Base-by-base conservation (phyloP, 2,113 vertebrate species). In the Coreoperca whiteheadi region DNA sequence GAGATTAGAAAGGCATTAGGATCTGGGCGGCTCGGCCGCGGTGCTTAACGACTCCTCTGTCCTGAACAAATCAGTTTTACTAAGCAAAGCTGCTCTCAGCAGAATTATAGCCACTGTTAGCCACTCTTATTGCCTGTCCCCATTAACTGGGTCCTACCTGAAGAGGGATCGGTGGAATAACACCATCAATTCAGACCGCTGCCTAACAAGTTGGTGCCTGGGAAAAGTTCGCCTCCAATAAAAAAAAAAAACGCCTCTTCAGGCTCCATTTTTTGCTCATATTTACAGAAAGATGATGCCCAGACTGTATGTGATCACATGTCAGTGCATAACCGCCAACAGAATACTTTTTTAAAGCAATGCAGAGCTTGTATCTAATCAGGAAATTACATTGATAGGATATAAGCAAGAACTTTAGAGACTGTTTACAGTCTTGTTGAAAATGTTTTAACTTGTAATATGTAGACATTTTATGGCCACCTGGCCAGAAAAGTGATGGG, bases 1-100 rank as follows among this genome's bases (percentile, higher is more conserved):
- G 82, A 91, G 92, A 93, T 93, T 94, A 93, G 91, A 88, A 85
- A 92, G 79, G 91, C 93, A 91, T 92, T 93, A 91, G 87, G 87
- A 76, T 91, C 57, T 76, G 79, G 86, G 87, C 88, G 86, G 82
- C 79, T 69, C 37, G 65, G 88, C 72, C 48, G 43, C 20, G 37
- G 77, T 89, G 84, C 85, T 90, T 94, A 94, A 94, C 81, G 87
- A 89, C 93, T 92, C 89, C 90, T 91, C 84, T 79, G 84, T 86
- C 89, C 90, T 66, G 83, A 88, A 84, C 87, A 89, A 92, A 93
- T 92, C 91, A 83, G 82, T 90, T 92, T 89, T 72, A 88, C 88
- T 79, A 87, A 91, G 87, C 81, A 91, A 81, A 86, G 86, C 86
- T 87, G 83, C 81, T 80, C 87, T 93, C 90, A 88, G 90, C 90